Evolutionary conservation across 2,888 invertebrate species (phyloP), one percentile per base, ranked within the genome.

Genomic region (Folsomia candida): DNA sequence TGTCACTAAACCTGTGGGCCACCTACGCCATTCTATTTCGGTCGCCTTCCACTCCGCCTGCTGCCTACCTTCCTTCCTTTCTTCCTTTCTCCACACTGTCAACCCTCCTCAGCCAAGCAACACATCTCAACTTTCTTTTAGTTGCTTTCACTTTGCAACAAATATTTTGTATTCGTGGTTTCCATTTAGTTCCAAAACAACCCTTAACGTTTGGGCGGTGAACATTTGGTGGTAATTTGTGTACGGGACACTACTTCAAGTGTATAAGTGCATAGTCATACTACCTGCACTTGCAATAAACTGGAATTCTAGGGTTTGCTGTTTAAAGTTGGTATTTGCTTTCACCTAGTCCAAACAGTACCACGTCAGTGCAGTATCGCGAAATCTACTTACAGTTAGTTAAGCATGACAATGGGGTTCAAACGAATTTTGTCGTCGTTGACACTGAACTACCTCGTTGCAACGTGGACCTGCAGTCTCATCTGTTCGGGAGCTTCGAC

Each of bases 1-100:
- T 73, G 73, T 73, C 73, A 70, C 70, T 27, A 65, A 70, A 70
- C 59, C 68, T 70, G 37, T 54, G 28, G 65, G 4, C 65, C 65
- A 54, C 65, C 65, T 25, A 65, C 65, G 27, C 37, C 14, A 65
- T 65, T 65, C 71, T 68, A 57, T 67, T 66, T 67, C 68, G 18
- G 57, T 65, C 54, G 57, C 57, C 54, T 54, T 59, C 28, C 51
- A 51, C 26, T 25, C 61, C 61, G 26, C 37, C 37, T 37, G 6
- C 37, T 37, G 37, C 37, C 11, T 24, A 14, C 18, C 26, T 25
- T 24, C 14, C 24, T 18, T n/a, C 14, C 18, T 61, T 61, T 61
- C 26, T n/a, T 61, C n/a, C 20, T 61, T 26, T 26, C 26, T 20
- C 25, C 9, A 24, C 61, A 61, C 25, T 61, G 6, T 25, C 27